These are phyloP conservation scores for Augiades crinisus DNA, from an alignment of 2,888 invertebrate genomes.

Conservation along the genomic window DNA sequence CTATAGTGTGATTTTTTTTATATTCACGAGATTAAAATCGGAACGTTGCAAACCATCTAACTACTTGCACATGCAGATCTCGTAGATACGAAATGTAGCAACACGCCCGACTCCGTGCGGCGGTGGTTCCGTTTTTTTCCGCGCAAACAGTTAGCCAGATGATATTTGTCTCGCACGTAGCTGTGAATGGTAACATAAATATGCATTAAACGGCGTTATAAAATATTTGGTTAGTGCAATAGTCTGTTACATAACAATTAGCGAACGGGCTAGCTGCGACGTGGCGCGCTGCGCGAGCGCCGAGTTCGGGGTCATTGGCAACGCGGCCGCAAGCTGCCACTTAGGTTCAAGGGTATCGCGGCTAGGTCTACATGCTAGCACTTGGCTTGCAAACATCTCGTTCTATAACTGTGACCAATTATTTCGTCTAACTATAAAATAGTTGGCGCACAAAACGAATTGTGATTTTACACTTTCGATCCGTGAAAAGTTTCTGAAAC, in stretches of 20 bases:
- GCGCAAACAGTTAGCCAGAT: constrained; percentile 29
- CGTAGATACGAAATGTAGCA: constrained; percentile 21
- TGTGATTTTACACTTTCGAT: not conserved
- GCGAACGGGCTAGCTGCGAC: constrained; percentile 48
- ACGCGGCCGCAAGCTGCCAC: constrained; percentile 81
- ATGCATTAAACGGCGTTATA: constrained; percentile 34
- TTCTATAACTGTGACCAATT: not conserved
- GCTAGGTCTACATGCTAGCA: constrained; percentile 60
- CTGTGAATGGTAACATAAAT: constrained; percentile 25
- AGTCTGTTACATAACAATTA: constrained; percentile 78
- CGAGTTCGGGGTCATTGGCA: constrained; percentile 83
- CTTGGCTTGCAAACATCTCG: not conserved
- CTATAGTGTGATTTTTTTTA: not conserved
- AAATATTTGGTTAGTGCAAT: constrained; percentile 55
- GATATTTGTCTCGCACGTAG: constrained; percentile 25
- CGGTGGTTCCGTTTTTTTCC: constrained; percentile 19
- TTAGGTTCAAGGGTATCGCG: constrained; percentile 79
- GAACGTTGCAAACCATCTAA: constrained; percentile 4
- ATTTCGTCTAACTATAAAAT: not conserved
- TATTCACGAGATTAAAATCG: constrained; percentile 5
- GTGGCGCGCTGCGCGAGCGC: constrained; percentile 64
- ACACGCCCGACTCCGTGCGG: constrained; percentile 1
- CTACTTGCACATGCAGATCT: constrained; percentile 24
- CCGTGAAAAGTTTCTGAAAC: not conserved
- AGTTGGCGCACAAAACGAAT: not conserved